Base-by-base conservation (phyloP, 2,888 invertebrate species). In the Caenorhabditis sp. region DNA sequence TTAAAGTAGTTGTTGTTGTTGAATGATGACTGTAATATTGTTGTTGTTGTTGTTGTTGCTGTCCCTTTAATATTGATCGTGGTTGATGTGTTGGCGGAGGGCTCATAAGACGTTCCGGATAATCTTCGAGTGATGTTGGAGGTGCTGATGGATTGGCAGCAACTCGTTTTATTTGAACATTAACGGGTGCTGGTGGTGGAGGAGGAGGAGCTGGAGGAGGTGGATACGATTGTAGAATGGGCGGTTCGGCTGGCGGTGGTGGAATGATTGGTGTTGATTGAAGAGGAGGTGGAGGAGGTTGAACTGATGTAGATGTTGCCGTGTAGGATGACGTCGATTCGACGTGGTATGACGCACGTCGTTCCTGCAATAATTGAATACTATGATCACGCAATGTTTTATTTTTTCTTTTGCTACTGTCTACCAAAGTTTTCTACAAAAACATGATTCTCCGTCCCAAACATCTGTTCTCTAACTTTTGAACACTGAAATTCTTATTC, bases 101-200 rank as follows among this genome's bases (percentile, higher is more conserved):
- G 71, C 80, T 79, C 84, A 84, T 84, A 69, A 83, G 73, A 68
- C 83, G 75, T 23, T 81, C 82, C 31, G 79, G 80, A 67, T 84
- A 84, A 66, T 84, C 83, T 26, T 67, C 74, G 12, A 69, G 65
- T 10, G 24, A 37, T 24, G 60, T 60, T 10, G 66, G 69, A 8
- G 66, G 66, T 24, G 66, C 53, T 24, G 53, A 60, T 36, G 24
- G 53, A 17, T 43, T 43, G 17, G 43, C 43, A 14, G 43, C 43
- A 3, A 43, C 43, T 12, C 43, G 43, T 43, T 43, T 43, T 43
- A 43, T 43, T 21, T 58, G 62, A 26, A 62, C 59, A 53, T 66
- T 59, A 26, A 53, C 36, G 17, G 60, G 62, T 10, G 66, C 66
- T 6, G 66, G 66, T 24, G 66, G 58, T 19, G 53, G 63, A 31